Conservation (phyloP, 2,888 invertebrate species). For the Nephrotoma guestfalica region DNA sequence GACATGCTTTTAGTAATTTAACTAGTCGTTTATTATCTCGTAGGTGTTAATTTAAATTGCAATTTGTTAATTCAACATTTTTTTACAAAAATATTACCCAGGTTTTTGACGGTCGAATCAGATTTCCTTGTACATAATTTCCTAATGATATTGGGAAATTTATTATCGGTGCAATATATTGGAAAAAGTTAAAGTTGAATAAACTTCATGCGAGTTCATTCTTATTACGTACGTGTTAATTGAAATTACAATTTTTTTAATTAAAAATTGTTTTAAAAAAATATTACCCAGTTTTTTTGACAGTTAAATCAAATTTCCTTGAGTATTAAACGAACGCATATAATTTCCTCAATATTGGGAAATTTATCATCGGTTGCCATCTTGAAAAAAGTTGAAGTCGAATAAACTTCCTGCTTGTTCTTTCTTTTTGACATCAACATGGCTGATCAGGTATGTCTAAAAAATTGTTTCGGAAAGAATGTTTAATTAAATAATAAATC, state of each 20-base stretch:
- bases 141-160: neutral
- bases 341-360: neutral
- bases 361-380: neutral
- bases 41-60: neutral
- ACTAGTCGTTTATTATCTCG: neutral
- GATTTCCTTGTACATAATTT: neutral
- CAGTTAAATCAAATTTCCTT: neutral
- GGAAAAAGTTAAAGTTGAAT: neutral
- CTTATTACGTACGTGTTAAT: no score
- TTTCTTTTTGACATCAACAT: constrained; percentile 41
- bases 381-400: neutral
- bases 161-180: neutral
- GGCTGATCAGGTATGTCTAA: constrained; percentile 62
- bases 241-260: no score
- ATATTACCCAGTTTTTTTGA: neutral
- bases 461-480: neutral
- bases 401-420: neutral
- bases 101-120: neutral
- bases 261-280: no score
- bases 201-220: neutral
- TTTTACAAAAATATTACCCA: neutral
- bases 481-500: neutral
- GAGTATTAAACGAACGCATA: neutral
- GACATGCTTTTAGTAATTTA: neutral
- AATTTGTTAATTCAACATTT: neutral